Evolutionary conservation across 2,113 vertebrate genomes (phyloP), one percentile per base, ranked within the genome.

Genomic region (Perognathus longimembris): DNA sequence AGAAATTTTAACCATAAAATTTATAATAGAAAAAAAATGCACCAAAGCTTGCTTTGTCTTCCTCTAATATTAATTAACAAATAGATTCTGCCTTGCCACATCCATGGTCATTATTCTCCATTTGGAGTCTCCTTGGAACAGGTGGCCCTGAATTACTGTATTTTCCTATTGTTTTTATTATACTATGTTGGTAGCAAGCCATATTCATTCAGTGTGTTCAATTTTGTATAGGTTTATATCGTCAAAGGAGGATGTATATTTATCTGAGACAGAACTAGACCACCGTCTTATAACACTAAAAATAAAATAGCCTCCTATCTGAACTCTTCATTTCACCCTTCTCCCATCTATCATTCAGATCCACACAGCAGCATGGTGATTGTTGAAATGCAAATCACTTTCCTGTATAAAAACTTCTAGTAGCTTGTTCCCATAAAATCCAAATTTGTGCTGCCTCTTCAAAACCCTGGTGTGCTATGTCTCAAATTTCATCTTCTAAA

Each of bases 381-480:
- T 30, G 45, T 42, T 42, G 24, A 74, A 89, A 89, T 66, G 77
- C 20, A 91, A 82, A 40, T 78, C 36, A 82, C 22, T 57, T 91
- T 40, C 21, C 54, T 71, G 11, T 24, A 66, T 38, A 66, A 89
- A 85, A 38, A 1, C 24, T 26, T 64, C 7, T 10, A 81, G 20
- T 54, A 78, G 18, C n/a, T 92, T 85, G 36, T 36, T 45, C n/a
- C 5, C 86, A 75, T 63, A 75, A 90, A 92, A 90, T 34, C 7
- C 24, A 30, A 92, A 78, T 10, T 34, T 57, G 54, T 21, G 50
- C 9, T 34, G 38, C 84, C 61, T n/a, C 26, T 54, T 63, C 59
- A 66, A 83, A 63, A 32, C 67, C 0, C 22, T 67, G 30, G n/a
- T 61, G 77, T 24, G 38, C 50, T 78, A 6, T 14, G 17, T 89